Base-by-base conservation (phyloP, 1,140 invertebrate species). In the Macrosteles quadrilineatus region DNA sequence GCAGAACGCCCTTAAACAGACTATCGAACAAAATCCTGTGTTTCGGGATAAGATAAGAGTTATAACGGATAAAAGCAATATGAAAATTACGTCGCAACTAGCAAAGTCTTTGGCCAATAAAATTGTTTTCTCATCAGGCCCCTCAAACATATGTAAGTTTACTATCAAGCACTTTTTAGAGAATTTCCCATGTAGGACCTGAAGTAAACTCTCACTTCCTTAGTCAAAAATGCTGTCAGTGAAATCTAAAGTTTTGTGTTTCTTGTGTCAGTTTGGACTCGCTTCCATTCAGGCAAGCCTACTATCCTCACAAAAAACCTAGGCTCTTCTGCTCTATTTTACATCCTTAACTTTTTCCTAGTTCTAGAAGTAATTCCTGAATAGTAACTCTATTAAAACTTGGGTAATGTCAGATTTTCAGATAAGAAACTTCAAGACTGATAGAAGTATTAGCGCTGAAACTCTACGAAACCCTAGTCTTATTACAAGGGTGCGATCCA, bases 341-440 rank as follows among this genome's bases (percentile, higher is more conserved):
- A 36, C 4, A 36, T 36, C 14, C 14, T 6, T 6, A 36, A 36
- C 14, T 36, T 6, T 36, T 36, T 36, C 4, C 12, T 9, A 59
- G 21, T 59, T 14, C 11, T 59, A 59, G 2, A 14, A 25, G 12
- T 21, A 23, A n/a, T 29, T 29, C 2, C 1, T 14, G n/a, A 50
- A 50, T 50, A 50, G 47, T 19, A 19, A 21, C 3, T 17, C 6
- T 9, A 11, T 9, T 29, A 11, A 59, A 14, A 6, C 25, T 29
- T 14, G 25, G 23, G 2, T 27, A 27, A 27, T 27, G 23, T 6
- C 36, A 74, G 73, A 66, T 53, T 40, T 73, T 23, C 68, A 70
- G 45, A 69, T 72, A 40, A 59, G 74, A 57, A 32, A 50, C 14
- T 75, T 75, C 36, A 75, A 75, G 59, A 75, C 73, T 27, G 74